Conservation (phyloP, 2,888 invertebrate species). For the Ennomos fuscantarius region DNA sequence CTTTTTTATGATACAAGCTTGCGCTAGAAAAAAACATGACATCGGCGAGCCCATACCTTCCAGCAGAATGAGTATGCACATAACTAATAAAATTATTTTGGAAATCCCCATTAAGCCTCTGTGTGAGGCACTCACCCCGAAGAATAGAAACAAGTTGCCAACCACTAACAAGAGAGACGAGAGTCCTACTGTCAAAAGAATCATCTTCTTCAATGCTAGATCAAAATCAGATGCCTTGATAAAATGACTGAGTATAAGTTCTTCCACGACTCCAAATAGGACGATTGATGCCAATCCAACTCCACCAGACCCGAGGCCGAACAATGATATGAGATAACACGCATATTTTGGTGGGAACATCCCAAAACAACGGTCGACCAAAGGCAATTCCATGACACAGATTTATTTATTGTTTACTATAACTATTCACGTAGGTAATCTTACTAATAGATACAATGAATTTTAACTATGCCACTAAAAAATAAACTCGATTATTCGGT, state of each 20-base stretch:
- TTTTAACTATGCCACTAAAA: too few species aligned
- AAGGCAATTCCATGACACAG: slow-evolving; percentile 48
- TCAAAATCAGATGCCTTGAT: neutral
- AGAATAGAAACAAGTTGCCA: slow-evolving; percentile 2
- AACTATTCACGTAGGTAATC: too few species aligned
- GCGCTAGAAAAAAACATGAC: neutral
- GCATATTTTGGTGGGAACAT: slow-evolving; percentile 48
- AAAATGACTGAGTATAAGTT: neutral
- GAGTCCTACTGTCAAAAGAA: slow-evolving; percentile 1
- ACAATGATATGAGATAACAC: slow-evolving; percentile 50
- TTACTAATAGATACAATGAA: too few species aligned
- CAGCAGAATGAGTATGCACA: slow-evolving; percentile 1
- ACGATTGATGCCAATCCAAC: slow-evolving; percentile 46
- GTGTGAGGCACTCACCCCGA: neutral
- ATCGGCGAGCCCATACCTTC: neutral
- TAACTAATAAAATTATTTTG: slow-evolving; percentile 1
- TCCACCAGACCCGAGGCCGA: slow-evolving; percentile 48
- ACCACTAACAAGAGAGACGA: neutral
- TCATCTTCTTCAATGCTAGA: slow-evolving; percentile 2
- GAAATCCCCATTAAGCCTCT: neutral
- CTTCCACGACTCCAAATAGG: slow-evolving; percentile 53
- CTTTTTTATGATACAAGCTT: neutral
- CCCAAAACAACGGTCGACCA: slow-evolving; percentile 47
- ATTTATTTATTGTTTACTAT: too few species aligned
- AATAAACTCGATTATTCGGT: too few species aligned